Base-by-base conservation (phyloP, 2,888 invertebrate species). In the Spisula subtruncata region DNA sequence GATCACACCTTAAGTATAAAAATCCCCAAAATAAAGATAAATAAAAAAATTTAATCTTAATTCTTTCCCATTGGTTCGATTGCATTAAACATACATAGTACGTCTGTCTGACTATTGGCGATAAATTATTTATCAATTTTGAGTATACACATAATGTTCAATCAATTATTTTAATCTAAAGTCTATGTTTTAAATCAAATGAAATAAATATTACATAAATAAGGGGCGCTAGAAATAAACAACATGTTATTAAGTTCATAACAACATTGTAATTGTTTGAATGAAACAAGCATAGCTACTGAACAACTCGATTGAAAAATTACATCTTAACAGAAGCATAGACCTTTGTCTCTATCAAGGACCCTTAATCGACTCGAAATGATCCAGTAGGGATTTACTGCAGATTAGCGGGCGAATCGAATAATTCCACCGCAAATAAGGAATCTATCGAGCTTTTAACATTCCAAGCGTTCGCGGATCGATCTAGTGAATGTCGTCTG, bases 271-370 rank as follows among this genome's bases (percentile, higher is more conserved):
- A 60, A 80, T 84, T 41, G 75, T 75, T 41, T 66, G 41, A 54
- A 75, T 75, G 29, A 83, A 88, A 88, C 83, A 83, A 54, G 80
- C 56, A 60, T 80, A 83, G 16, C 35, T 5, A 56, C n/a, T 18
- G 32, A 60, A 83, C 80, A 83, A 83, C 87, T 84, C 56, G 83
- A 83, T 83, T 84, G 83, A 41, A 60, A 88, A 46, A 80, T 83
- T 79, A 35, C 32, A 66, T 82, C 46, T 46, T 46, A 82, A 75
- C 75, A 48, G 56, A 54, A 85, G 51, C 56, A 18, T 75, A 92
- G 91, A 90, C 81, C 60, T 41, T 51, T 89, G 92, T 92, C 92
- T 91, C 86, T 60, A 25, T 89, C 54, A 81, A 92, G 92, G 56
- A 86, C 75, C 75, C 89, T 90, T 86, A 85, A 86, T 83, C 54